Evolutionary conservation across 1,140 invertebrate genomes (phyloP), one percentile per base, ranked within the genome.

Genomic region (Medauroidea extradentata): DNA sequence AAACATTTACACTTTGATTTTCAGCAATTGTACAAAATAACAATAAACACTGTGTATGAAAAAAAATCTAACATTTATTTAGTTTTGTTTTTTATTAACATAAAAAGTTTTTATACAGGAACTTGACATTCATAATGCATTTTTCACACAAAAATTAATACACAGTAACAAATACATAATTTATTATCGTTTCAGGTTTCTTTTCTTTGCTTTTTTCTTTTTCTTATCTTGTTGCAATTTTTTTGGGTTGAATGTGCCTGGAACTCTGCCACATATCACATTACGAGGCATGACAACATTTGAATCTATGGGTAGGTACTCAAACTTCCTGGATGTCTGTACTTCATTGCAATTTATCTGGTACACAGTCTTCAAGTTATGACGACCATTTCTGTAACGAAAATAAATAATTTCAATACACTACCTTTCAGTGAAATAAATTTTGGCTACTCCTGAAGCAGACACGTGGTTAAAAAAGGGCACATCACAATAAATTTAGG

Each of bases 231-330:
- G 27, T 38, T 54, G 16, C 23, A 11, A 39, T 18, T 19, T 19
- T 62, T 57, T 57, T 19, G 70, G 66, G 8, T 57, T 60, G 56
- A 75, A 75, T 63, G 72, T 67, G 11, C 69, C 71, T n/a, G 73
- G 73, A 51, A 73, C 64, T 24, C 64, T 44, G 2, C 63, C 62
- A 46, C 59, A 52, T 8, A 53, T 52, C 4, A 59, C 50, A 51
- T 72, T 65, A 24, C 63, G 62, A 7, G 71, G 73, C 21, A 71
- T 65, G 16, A 74, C 66, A 18, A 69, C 66, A 51, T 64, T 68
- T 0, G 67, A 57, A 60, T 75, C 73, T 8, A 75, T 65, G 13
- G 72, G 69, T 38, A 63, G 56, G 72, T 72, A 75, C 48, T 52
- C 62, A n/a, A 34, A 41, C n/a, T 24, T 2, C 24, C 38, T 34